A percentile compares a stretch with the other conserved stretches of the same genome.
Conservation (phyloP, 1,140 invertebrate genomes). For the Eulimnadia texana region DNA sequence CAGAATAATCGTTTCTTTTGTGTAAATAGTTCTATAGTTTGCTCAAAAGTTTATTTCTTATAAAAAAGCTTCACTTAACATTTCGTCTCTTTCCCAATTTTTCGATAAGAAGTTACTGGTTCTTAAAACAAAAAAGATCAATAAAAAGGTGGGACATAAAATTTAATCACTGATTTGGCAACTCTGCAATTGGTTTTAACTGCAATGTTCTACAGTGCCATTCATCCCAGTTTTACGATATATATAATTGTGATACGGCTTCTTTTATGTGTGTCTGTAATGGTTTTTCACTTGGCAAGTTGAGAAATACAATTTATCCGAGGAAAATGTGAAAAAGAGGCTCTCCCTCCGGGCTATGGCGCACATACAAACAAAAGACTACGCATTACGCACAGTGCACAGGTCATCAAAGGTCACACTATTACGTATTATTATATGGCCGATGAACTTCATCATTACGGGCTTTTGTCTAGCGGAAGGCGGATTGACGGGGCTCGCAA, state of each 20-base stretch:
- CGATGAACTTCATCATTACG: background rate
- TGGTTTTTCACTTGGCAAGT: background rate
- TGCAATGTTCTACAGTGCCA: background rate
- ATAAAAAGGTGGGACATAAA: background rate
- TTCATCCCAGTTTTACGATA: too few relatives aligned
- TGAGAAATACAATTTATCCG: too few relatives aligned
- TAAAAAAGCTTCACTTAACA: too few relatives aligned
- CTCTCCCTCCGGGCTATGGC: background rate
- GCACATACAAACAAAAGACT: background rate
- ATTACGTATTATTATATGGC: background rate
- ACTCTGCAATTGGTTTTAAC: background rate
- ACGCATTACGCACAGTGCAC: background rate
- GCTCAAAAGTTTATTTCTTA: too few relatives aligned
- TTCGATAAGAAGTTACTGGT: background rate
- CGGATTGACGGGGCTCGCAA: too few relatives aligned
- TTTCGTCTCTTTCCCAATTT: too few relatives aligned
- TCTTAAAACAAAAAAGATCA: background rate
- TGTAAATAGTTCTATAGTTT: too few relatives aligned
- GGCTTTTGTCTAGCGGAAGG: background rate
- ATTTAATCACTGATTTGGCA: slow-evolving; percentile 1
- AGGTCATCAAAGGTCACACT: background rate
- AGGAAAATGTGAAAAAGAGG: background rate
- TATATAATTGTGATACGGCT: too few relatives aligned
- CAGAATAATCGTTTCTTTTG: too few relatives aligned
- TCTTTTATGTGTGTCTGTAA: background rate